Evolutionary conservation across 2,797 vertebrate genomes (phyloP).

Genomic region (Dallia pectoralis): DNA sequence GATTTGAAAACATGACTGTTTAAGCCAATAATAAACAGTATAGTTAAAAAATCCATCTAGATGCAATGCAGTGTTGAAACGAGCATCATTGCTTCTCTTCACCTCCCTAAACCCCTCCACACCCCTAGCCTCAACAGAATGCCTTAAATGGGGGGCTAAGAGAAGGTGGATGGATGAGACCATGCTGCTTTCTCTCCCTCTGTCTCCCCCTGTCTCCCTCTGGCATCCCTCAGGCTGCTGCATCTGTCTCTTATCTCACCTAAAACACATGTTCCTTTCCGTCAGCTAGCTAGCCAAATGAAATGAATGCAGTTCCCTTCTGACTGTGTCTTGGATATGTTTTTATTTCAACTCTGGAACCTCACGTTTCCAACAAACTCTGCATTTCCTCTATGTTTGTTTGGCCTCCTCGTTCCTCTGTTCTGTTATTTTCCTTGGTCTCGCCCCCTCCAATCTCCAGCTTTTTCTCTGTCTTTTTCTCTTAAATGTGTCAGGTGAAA

Average conservation of each 20-base stretch:
- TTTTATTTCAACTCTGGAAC: slow-evolving; percentile 10
- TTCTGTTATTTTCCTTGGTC: slow-evolving; percentile 17
- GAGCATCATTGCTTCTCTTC: not conserved
- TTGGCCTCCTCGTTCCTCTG: slow-evolving; percentile 27
- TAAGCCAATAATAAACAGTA: no score
- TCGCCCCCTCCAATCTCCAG: slow-evolving; percentile 33
- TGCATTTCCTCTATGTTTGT: not conserved
- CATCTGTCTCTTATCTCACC: slow-evolving; percentile 9
- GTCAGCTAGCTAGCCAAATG: slow-evolving; percentile 3
- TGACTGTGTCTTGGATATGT: slow-evolving; percentile 1
- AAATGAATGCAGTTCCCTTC: not conserved
- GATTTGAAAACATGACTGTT: no score
- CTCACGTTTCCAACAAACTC: slow-evolving; percentile 4
- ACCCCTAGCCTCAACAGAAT: not conserved
- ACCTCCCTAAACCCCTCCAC: slow-evolving; percentile 5
- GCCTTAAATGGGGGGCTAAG: not conserved
- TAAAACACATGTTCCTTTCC: slow-evolving; percentile 8
- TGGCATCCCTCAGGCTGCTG: not conserved
- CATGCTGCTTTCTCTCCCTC: not conserved
- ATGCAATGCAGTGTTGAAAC: no score
- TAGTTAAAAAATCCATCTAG: no score
- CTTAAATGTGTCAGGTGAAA: not conserved
- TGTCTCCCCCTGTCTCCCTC: not conserved
- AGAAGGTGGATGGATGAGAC: not conserved
- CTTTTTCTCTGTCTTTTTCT: slow-evolving; percentile 33